phyloP scores from a whole-genome alignment of 2,113 vertebrate species.

The Dasypus novemcinctus region DNA sequence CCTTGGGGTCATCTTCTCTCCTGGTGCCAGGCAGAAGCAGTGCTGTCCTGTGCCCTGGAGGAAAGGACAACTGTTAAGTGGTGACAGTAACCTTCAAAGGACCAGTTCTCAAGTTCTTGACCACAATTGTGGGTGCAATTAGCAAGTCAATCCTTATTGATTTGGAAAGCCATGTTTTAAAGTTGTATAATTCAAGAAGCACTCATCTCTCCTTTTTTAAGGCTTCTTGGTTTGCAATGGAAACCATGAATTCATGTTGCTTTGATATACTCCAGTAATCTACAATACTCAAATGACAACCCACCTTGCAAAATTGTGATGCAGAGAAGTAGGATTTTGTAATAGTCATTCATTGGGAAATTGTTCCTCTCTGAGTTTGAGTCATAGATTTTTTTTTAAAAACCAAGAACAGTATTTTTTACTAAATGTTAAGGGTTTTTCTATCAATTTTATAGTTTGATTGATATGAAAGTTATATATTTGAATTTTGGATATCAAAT shows the following conservation, averaged over 20 bases:
- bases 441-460: neutral
- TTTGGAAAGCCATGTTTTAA: neutral
- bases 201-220: neutral
- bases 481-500: constrained; percentile 21
- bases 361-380: neutral
- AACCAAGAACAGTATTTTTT: neutral
- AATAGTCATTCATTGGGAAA: constrained; percentile 20
- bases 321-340: neutral
- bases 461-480: neutral
- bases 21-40: neutral
- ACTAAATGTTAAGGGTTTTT: neutral
- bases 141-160: neutral
- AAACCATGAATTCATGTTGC: neutral
- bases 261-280: neutral
- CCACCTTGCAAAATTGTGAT: constrained; percentile 34
- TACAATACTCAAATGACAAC: neutral
- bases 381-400: neutral
- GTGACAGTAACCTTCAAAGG: neutral
- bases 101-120: neutral
- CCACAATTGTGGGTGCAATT: neutral
- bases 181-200: neutral
- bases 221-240: neutral
- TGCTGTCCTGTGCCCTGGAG: neutral
- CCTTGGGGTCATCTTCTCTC: neutral
- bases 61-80: neutral